Base-by-base conservation (phyloP, 2,113 vertebrate species). In the Gymnobelideus leadbeateri region DNA sequence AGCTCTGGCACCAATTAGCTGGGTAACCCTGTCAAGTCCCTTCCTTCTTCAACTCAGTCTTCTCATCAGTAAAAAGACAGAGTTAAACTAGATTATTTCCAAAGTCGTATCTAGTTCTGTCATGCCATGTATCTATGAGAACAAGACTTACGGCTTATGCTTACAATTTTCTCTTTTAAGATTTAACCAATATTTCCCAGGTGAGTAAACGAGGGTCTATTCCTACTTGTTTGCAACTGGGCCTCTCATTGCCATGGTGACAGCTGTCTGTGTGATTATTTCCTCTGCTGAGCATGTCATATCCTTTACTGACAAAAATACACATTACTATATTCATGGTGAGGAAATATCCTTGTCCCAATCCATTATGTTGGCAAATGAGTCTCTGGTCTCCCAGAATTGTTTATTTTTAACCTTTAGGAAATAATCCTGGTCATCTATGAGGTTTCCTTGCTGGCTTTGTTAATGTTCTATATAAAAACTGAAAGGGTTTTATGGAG, bases 261-360 rank as follows among this genome's bases (percentile, higher is more conserved):
- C 96, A 50, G 94, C 92, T 93, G 95, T 94, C 97, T 94, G 96
- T 28, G 93, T 96, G 93, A 96, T 47, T 53, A 84, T 89, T 89
- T 97, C 96, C 96, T 97, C 92, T 96, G 95, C 53, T 47, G 11
- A 96, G 95, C 90, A 95, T 31, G 90, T 49, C 95, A 97, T 31
- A 95, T 98, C 97, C 98, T 97, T 97, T 95, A 94, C 53, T n/a
- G 96, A 96, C 96, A 98, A 97, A 95, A 97, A 94, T 2, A 53
- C 50, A 92, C 0, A 0, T 91, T 95, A 24, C 94, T 68, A 47
- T 51, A 92, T 91, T 91, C 53, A 84, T 51, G 93, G 47, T 96
- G 94, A 97, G 96, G 97, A 97, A 95, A 93, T 52, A 47, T 95
- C 91, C 90, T 96, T 97, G 96, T 95, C 96, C 0, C 0, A 95